A percentile compares a stretch with the other conserved stretches of the same genome.
phyloP scores from a whole-genome alignment of 1,140 invertebrate species.

The Pygmarrhopalites habei region DNA sequence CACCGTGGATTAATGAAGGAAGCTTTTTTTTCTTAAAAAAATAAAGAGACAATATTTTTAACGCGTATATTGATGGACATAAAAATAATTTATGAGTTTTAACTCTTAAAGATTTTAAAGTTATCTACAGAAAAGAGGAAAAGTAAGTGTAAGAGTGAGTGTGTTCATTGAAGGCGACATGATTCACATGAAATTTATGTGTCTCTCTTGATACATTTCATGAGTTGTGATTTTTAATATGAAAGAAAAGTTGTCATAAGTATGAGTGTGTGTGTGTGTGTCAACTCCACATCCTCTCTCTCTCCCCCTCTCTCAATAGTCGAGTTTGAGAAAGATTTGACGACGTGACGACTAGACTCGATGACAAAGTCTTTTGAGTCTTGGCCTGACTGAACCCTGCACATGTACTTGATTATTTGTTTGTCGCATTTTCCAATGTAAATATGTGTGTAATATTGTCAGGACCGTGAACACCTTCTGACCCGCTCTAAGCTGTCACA shows the following conservation, averaged over 20 bases:
- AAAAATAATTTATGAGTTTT: too few species aligned
- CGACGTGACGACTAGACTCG: conserved; percentile 26
- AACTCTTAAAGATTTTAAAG: background rate
- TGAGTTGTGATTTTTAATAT: conserved; percentile 2
- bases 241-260: too few species aligned
- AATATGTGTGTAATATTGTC: conserved; percentile 30
- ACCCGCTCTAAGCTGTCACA: background rate
- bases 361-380: conserved; percentile 22
- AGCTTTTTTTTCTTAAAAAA: too few species aligned
- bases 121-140: background rate
- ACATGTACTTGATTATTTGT: conserved; percentile 29
- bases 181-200: background rate
- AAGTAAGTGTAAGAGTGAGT: background rate
- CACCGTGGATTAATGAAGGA: too few species aligned
- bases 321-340: conserved; percentile 14
- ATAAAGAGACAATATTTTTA: too few species aligned
- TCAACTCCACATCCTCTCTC: background rate
- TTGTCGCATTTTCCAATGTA: conserved; percentile 27
- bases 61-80: too few species aligned
- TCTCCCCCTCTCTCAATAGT: too few species aligned
- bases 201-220: background rate
- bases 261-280: background rate
- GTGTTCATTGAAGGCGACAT: background rate
- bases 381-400: conserved; percentile 17
- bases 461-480: conserved; percentile 13